Evolutionary conservation across 2,888 invertebrate species (phyloP).

Genomic region (Tethea ocularis): DNA sequence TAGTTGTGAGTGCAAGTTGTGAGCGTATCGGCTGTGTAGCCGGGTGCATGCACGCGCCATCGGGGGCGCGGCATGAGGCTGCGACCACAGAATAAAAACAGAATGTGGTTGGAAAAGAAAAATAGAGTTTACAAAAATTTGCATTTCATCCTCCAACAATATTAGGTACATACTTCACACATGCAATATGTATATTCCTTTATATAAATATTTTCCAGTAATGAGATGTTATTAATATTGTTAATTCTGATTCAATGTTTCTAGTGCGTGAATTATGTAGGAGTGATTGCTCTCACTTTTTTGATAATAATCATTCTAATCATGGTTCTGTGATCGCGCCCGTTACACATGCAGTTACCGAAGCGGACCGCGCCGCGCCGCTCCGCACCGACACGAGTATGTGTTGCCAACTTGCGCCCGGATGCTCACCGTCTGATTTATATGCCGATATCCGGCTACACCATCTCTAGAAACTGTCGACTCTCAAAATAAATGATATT

Average conservation of each 20-base stretch:
- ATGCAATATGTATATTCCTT: no score
- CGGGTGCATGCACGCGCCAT: background rate
- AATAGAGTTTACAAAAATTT: no score
- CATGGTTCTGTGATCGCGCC: background rate
- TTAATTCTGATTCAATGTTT: no score
- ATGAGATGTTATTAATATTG: no score
- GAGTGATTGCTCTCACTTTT: no score
- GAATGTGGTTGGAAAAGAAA: no score
- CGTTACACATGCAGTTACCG: background rate
- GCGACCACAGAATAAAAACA: background rate
- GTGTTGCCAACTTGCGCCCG: conserved; percentile 43
- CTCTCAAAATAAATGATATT: conserved; percentile 35
- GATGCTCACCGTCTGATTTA: conserved; percentile 62
- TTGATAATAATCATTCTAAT: background rate
- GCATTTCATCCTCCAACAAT: no score
- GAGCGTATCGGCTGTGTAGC: background rate
- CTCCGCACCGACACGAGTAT: conserved; percentile 14
- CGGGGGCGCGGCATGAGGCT: conserved; percentile 2
- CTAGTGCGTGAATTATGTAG: no score
- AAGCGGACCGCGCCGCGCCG: conserved; percentile 12
- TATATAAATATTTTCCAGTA: no score
- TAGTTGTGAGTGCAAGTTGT: background rate
- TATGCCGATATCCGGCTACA: conserved; percentile 61
- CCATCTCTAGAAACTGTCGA: conserved; percentile 33
- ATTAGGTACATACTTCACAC: no score